Base-by-base conservation (phyloP, 2,113 vertebrate genomes). In the Ailuropoda melanoleuca region DNA sequence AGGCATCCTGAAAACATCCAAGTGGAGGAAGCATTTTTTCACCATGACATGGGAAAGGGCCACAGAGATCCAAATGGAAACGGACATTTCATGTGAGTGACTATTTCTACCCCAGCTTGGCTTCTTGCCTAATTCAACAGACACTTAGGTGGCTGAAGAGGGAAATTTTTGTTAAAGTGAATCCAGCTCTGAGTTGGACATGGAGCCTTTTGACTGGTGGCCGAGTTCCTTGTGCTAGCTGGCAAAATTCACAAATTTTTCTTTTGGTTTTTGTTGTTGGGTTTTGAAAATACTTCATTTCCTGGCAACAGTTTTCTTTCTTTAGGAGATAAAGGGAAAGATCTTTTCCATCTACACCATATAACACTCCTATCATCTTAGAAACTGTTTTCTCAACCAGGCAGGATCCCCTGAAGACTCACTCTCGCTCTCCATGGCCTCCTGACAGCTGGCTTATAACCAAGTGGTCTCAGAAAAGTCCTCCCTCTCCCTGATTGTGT, bases 251-350 rank as follows among this genome's bases (percentile, higher is more conserved):
- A 26, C 46, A 21, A 0, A 89, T 98, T 97, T 96, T 88, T 98
- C 94, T 97, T 95, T 97, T 48, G 70, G 56, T 94, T 97, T 92
- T 98, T 72, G 74, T 82, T 98, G 83, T 92, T 93, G 82, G 0
- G 64, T 74, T 75, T 97, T 83, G 85, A 94, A 97, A 98, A 97
- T 95, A 92, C 93, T 98, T 97, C 31, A 95, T 46, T 96, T 98
- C 97, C 97, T 98, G 97, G 98, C 95, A 98, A 55, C 9, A 6
- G 9, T 85, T 98, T 97, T 98, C 88, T 95, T 97, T 97, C 89
- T 96, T 84, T 21, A 5, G 56, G 91, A 85, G 56, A 88, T 96
- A 98, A 90, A 97, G 84, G 34, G 93, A 98, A 98, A 98, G 29
- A 93, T 97, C 24, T 60, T 80, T 77, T 90, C 95, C 68, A 46